Evolutionary conservation across 1,140 invertebrate species (phyloP).

Genomic region (Drosophila prosaltans): DNA sequence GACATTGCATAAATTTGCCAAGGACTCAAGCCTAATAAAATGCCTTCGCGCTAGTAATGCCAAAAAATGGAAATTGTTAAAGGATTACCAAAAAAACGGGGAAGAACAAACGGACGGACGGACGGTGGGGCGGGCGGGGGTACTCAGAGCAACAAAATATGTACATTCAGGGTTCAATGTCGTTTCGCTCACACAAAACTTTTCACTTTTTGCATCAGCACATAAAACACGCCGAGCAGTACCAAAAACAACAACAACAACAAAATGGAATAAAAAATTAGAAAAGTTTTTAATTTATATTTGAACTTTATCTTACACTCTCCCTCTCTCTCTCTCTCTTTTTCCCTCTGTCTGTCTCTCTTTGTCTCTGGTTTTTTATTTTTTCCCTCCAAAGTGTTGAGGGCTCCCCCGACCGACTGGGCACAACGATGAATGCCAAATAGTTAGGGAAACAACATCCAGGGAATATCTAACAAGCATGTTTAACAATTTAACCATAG

Average conservation of each 20-base stretch:
- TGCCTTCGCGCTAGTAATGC: conserved; percentile 29
- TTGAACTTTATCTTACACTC: conserved; percentile 64
- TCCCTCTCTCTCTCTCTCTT: conserved; percentile 22
- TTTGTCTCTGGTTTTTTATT: conserved; percentile 19
- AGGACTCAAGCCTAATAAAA: conserved; percentile 36
- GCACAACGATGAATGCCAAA: conserved; percentile 50
- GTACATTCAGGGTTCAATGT: conserved; percentile 60
- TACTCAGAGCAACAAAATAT: conserved; percentile 38
- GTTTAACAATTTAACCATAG: conserved; percentile 13
- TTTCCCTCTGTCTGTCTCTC: neutral
- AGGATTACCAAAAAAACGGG: conserved; percentile 51
- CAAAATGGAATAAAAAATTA: conserved; percentile 54
- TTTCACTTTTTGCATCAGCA: conserved; percentile 76
- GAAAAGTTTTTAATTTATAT: conserved; percentile 80
- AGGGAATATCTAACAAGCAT: conserved; percentile 9
- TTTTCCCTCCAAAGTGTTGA: conserved; percentile 61
- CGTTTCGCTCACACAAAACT: conserved; percentile 55
- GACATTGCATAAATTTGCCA: conserved; percentile 61
- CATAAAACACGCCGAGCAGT: conserved; percentile 63
- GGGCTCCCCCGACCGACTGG: conserved; percentile 5
- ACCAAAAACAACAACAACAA: conserved; percentile 47
- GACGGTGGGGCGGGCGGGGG: too few relatives aligned
- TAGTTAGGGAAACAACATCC: conserved; percentile 55
- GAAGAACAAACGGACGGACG: too few relatives aligned
- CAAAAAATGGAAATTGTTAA: conserved; percentile 72